phyloP scores from a whole-genome alignment of 2,888 invertebrate genomes.

The Ichneumoninae sp. region DNA sequence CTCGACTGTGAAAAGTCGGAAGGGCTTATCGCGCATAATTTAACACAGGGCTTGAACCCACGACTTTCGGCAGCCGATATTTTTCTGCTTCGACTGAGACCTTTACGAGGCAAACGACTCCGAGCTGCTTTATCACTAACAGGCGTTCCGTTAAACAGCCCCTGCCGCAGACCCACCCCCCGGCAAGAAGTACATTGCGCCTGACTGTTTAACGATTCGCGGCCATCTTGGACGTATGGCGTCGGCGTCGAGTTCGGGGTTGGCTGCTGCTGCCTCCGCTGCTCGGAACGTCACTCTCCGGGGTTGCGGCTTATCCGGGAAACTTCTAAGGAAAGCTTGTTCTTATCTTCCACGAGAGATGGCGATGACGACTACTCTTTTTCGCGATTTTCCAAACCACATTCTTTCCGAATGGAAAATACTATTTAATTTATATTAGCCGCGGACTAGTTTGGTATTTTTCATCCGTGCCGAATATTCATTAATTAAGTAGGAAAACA shows the following conservation, averaged over 20 bases:
- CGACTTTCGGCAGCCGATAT: not conserved
- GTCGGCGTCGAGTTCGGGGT: slow-evolving; percentile 73
- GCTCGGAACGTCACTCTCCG: slow-evolving; percentile 77
- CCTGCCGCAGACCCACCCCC: slow-evolving; percentile 39
- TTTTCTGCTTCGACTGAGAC: slow-evolving; percentile 15
- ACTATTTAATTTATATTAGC: not conserved
- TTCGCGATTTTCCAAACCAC: slow-evolving; percentile 10
- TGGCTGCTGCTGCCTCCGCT: slow-evolving; percentile 65
- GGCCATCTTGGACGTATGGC: slow-evolving; percentile 78
- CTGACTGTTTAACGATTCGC: slow-evolving; percentile 79
- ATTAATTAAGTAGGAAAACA: too few species aligned
- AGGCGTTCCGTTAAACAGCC: slow-evolving; percentile 69
- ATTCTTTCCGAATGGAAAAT: not conserved
- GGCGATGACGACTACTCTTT: slow-evolving; percentile 73
- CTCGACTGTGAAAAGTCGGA: not conserved
- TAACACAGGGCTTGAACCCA: not conserved
- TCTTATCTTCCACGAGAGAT: slow-evolving; percentile 80
- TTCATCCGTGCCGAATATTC: slow-evolving; percentile 7
- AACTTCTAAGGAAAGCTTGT: slow-evolving; percentile 78
- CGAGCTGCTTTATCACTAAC: slow-evolving; percentile 67
- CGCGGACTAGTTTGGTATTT: too few species aligned
- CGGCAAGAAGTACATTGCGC: slow-evolving; percentile 74
- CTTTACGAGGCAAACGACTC: slow-evolving; percentile 60
- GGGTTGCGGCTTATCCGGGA: slow-evolving; percentile 78
- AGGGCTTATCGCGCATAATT: not conserved